These are phyloP conservation scores for Mellivora capensis DNA, from an alignment of 2,113 vertebrate genomes.

Conservation along the genomic window DNA sequence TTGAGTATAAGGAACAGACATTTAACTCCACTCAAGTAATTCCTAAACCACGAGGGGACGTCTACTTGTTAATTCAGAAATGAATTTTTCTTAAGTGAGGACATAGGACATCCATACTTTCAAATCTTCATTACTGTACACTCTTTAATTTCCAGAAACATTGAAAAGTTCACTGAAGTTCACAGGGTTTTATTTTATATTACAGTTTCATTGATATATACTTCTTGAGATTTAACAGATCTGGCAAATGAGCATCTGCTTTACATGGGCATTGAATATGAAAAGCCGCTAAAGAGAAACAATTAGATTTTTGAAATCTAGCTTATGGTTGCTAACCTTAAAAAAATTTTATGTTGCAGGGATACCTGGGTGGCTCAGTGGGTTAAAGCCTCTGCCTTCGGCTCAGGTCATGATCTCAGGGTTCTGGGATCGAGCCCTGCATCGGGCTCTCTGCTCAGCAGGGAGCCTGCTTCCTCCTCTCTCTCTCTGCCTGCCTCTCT, in stretches of 20 bases:
- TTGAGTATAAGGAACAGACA: not conserved
- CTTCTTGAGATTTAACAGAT: not conserved
- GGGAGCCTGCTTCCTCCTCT: too few relatives aligned
- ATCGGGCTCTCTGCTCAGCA: too few relatives aligned
- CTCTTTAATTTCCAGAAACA: not conserved
- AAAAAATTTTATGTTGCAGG: too few relatives aligned
- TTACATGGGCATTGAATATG: conserved; percentile 45
- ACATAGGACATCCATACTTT: not conserved
- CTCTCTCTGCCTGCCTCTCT: too few relatives aligned
- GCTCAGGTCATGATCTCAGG: too few relatives aligned
- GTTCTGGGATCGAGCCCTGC: too few relatives aligned
- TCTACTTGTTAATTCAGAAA: not conserved
- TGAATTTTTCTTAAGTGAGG: not conserved
- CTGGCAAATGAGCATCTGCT: conserved; percentile 4
- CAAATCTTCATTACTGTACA: not conserved
- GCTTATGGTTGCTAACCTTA: conserved; percentile 31
- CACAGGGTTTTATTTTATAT: not conserved
- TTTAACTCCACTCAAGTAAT: not conserved
- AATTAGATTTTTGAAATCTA: conserved; percentile 22
- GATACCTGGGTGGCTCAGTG: too few relatives aligned
- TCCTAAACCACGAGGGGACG: not conserved
- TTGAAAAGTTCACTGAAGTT: not conserved
- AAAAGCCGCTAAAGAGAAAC: conserved; percentile 49
- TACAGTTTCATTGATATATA: not conserved
- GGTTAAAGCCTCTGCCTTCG: too few relatives aligned